A percentile compares a stretch with the other conserved stretches of the same genome.
Evolutionary conservation across 2,113 vertebrate genomes (phyloP).

Genomic region (Mus musculus): DNA sequence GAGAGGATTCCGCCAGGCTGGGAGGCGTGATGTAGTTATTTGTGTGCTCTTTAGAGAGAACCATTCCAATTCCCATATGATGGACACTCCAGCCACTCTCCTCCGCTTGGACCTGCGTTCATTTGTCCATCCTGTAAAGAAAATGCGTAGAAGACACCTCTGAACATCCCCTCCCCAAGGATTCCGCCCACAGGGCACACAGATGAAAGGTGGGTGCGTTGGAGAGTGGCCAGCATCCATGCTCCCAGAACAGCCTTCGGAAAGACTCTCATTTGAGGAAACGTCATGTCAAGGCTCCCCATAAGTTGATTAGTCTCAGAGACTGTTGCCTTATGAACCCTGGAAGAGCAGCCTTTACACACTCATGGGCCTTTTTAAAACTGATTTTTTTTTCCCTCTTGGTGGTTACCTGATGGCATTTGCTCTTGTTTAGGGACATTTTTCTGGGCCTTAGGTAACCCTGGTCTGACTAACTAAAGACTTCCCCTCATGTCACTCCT

Average conservation of each 20-base stretch:
- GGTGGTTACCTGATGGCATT: too few relatives aligned
- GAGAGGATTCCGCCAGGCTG: constrained; percentile 48
- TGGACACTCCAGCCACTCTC: constrained; percentile 39
- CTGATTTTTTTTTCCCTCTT: not conserved
- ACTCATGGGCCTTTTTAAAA: not conserved
- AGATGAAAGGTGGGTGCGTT: too few relatives aligned
- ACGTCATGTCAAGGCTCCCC: not conserved
- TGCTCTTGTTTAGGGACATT: not conserved
- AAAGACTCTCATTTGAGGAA: not conserved
- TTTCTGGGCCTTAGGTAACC: not conserved
- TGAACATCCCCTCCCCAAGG: not conserved
- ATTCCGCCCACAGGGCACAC: not conserved
- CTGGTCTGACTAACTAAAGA: not conserved
- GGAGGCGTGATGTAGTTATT: constrained; percentile 52
- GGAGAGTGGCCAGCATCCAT: not conserved
- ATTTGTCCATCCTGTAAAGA: constrained; percentile 58
- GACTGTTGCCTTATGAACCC: not conserved
- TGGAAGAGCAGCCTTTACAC: not conserved
- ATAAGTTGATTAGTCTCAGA: not conserved
- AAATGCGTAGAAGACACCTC: constrained; percentile 20
- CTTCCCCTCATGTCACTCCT: not conserved
- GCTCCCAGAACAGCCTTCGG: not conserved
- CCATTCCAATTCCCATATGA: not conserved
- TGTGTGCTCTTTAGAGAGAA: constrained; percentile 39
- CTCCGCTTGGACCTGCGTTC: not conserved